These are phyloP conservation scores for Willisornis vidua DNA, from an alignment of 2,113 vertebrate species.

Conservation along the genomic window DNA sequence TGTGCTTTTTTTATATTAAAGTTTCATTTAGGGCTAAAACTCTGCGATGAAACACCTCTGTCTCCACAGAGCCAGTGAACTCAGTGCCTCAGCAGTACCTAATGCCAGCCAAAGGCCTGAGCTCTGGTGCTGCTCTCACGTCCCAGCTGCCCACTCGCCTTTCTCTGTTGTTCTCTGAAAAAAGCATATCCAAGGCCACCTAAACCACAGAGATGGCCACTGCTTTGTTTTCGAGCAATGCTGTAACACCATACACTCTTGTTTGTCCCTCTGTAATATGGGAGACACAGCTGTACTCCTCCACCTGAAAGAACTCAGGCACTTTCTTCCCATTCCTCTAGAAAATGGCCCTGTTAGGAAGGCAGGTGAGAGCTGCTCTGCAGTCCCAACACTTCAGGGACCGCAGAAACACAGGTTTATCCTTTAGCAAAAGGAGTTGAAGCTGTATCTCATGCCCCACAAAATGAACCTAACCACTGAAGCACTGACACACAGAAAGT, in stretches of 20 bases:
- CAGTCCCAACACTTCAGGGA: not conserved
- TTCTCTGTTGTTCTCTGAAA: not conserved
- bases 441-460: not conserved
- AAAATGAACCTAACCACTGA: not conserved
- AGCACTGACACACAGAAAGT: not conserved
- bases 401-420: not conserved
- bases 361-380: not conserved
- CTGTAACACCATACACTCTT: rapidly evolving
- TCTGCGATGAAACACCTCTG: not conserved
- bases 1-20: not conserved
- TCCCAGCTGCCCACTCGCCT: rapidly evolving
- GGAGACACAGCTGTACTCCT: not conserved
- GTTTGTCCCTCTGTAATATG: not conserved
- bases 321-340: not conserved
- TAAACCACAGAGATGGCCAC: not conserved
- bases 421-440: not conserved
- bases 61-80: not conserved
- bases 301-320: not conserved
- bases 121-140: not conserved
- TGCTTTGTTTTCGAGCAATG: not conserved
- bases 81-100: not conserved
- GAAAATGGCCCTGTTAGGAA: not conserved
- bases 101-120: not conserved
- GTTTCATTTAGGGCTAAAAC: not conserved
- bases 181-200: rapidly evolving